A percentile compares a stretch with the other conserved stretches of the same genome.
Evolutionary conservation across 1,140 invertebrate species (phyloP).

Genomic region (Hylaeus anthracinus): DNA sequence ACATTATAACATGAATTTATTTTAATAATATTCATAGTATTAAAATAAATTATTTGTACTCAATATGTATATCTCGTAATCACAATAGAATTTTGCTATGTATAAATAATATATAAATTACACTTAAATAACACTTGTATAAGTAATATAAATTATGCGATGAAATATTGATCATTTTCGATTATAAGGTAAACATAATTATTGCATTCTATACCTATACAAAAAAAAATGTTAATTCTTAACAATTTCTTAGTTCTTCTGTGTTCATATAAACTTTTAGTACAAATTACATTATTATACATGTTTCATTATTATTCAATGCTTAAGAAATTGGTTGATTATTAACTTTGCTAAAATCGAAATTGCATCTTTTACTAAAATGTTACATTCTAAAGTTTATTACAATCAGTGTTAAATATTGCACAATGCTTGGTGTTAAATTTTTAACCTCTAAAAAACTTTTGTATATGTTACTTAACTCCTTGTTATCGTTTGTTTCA

Average conservation of each 20-base stretch:
- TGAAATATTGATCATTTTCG: not conserved
- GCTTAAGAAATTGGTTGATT: conserved; percentile 53
- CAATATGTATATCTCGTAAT: conserved; percentile 53
- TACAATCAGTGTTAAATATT: conserved; percentile 51
- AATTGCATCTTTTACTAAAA: conserved; percentile 51
- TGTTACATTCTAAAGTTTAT: conserved; percentile 51
- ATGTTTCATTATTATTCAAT: conserved; percentile 43
- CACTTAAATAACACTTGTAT: conserved; percentile 14
- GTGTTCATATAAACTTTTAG: conserved; percentile 54
- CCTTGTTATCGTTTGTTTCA: conserved; percentile 11
- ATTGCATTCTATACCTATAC: conserved; percentile 18
- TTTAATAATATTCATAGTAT: conserved; percentile 8
- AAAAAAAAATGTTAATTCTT: conserved; percentile 13
- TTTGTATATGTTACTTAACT: conserved; percentile 48
- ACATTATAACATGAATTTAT: conserved; percentile 16
- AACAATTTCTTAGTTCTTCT: conserved; percentile 42
- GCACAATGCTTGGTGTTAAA: conserved; percentile 62
- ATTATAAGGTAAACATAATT: conserved; percentile 31
- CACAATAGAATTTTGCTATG: conserved; percentile 43
- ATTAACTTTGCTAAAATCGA: conserved; percentile 51
- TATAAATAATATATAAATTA: conserved; percentile 49
- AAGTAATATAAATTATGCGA: conserved; percentile 35
- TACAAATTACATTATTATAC: conserved; percentile 61
- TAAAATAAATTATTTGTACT: conserved; percentile 60
- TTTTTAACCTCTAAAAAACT: conserved; percentile 49